These are phyloP conservation scores for Tipula unca DNA, from an alignment of 2,888 invertebrate genomes.

Conservation along the genomic window DNA sequence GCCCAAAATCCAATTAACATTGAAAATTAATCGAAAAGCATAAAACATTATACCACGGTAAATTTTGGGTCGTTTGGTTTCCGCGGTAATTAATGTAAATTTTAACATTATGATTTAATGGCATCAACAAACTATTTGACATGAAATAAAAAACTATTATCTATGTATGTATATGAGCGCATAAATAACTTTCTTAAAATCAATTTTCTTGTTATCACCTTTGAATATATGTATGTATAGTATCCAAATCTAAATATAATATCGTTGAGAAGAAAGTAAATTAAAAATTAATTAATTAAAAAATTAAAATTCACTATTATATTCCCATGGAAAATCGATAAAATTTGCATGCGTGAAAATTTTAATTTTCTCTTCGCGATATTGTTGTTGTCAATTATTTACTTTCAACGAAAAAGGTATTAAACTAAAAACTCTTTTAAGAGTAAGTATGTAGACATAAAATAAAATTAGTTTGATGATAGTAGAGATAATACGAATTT, in stretches of 20 bases:
- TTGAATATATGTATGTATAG: too few relatives aligned
- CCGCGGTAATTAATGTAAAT: background rate
- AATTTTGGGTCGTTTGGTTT: background rate
- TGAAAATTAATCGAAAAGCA: background rate
- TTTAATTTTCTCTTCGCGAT: background rate
- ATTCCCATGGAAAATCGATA: background rate
- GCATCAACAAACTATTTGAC: background rate
- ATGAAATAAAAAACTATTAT: background rate
- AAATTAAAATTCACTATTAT: background rate
- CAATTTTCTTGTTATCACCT: background rate
- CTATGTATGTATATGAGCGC: too few relatives aligned
- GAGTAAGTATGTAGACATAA: background rate
- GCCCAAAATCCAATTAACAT: background rate
- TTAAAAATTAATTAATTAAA: background rate
- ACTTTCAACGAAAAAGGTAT: background rate
- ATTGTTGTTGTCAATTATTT: background rate
- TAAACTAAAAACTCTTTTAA: background rate
- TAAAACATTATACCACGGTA: background rate
- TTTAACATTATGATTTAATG: background rate
- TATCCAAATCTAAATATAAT: background rate
- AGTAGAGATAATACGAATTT: background rate
- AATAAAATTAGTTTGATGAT: background rate
- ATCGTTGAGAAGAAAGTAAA: background rate
- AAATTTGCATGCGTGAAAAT: background rate
- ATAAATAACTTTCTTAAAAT: background rate